phyloP scores from a whole-genome alignment of 2,113 vertebrate genomes.

The Hippopotamus amphibius region DNA sequence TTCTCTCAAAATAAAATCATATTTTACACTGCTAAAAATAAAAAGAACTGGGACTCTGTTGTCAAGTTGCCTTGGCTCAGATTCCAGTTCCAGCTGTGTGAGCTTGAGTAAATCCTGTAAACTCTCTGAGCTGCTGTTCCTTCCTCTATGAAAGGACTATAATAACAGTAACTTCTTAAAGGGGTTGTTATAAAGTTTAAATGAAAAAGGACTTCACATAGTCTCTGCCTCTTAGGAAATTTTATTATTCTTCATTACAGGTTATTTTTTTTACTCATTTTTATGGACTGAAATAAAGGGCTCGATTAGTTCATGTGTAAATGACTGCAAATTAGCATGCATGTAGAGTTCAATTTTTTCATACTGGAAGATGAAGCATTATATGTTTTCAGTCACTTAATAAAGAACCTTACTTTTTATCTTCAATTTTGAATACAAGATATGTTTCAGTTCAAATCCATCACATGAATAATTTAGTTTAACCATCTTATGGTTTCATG shows the following conservation, averaged over 20 bases:
- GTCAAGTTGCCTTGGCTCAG: not conserved
- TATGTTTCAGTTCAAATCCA: slow-evolving; percentile 28
- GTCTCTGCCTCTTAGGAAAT: not conserved
- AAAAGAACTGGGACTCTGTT: not conserved
- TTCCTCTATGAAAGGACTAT: not conserved
- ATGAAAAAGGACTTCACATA: not conserved
- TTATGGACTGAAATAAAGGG: slow-evolving; percentile 67
- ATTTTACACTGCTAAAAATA: slow-evolving; percentile 38
- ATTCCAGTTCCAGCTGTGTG: not conserved
- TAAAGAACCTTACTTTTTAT: slow-evolving; percentile 65
- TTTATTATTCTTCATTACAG: slow-evolving; percentile 11
- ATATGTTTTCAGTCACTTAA: slow-evolving; percentile 47
- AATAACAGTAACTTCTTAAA: not conserved
- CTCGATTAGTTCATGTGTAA: slow-evolving; percentile 68
- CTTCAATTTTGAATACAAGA: slow-evolving; percentile 54
- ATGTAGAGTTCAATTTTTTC: slow-evolving; percentile 60
- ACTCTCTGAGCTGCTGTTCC: not conserved
- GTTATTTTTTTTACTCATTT: slow-evolving; percentile 24
- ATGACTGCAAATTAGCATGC: slow-evolving; percentile 66
- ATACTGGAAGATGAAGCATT: slow-evolving; percentile 70
- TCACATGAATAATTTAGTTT: slow-evolving; percentile 72
- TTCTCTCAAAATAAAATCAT: not conserved
- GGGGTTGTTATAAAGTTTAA: slow-evolving; percentile 5
- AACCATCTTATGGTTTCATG: slow-evolving; percentile 68
- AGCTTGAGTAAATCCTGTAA: not conserved